Evolutionary conservation across 2,888 invertebrate species (phyloP).

Genomic region (Neoitamus cyanurus): DNA sequence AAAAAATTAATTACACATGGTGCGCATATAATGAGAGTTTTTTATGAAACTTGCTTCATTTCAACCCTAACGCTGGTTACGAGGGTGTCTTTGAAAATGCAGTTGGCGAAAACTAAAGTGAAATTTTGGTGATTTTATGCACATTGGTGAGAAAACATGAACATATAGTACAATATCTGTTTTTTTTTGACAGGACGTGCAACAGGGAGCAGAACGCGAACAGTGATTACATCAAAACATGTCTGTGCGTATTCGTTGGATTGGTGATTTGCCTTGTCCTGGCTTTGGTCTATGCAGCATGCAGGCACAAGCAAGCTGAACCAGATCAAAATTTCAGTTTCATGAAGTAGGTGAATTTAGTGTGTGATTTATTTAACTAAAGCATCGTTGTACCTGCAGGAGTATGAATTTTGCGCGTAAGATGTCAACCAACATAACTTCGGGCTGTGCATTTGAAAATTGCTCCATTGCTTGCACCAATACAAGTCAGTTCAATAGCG

Average conservation of each 20-base stretch:
- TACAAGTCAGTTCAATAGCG: slow-evolving; percentile 1
- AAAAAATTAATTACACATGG: background rate
- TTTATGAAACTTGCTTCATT: background rate
- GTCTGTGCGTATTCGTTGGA: background rate
- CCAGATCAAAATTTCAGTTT: background rate
- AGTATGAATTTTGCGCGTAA: background rate
- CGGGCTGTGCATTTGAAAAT: slow-evolving; percentile 18
- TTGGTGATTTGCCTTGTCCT: background rate
- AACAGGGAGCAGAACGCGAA: background rate
- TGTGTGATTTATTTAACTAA: background rate
- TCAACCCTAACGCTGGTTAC: background rate
- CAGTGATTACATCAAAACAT: background rate
- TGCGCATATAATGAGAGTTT: background rate
- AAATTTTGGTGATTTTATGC: background rate
- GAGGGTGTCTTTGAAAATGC: background rate
- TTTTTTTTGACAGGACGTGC: background rate
- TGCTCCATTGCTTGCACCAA: slow-evolving; percentile 43
- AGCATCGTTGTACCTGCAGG: background rate
- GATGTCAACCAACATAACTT: background rate
- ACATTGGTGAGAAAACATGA: no score
- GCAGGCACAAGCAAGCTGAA: background rate
- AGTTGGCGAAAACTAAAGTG: background rate
- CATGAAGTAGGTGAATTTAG: background rate
- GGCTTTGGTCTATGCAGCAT: background rate
- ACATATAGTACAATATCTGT: no score